A percentile compares a stretch with the other conserved stretches of the same genome.
These are phyloP conservation scores for Phaetusa simplex DNA, from an alignment of 2,113 vertebrate species.

Conservation along the genomic window DNA sequence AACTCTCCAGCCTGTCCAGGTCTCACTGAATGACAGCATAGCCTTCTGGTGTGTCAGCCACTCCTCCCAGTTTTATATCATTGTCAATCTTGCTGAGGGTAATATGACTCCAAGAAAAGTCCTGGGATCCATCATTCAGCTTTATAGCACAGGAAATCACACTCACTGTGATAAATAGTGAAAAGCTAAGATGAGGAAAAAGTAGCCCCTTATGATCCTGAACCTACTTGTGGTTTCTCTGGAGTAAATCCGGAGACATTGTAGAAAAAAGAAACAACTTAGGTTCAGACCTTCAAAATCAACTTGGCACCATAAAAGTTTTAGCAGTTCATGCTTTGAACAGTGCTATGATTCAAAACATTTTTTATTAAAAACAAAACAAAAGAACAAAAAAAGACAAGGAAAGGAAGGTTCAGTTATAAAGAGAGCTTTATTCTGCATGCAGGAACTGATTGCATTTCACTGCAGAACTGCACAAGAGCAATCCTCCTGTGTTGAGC, in stretches of 20 bases:
- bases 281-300: neutral
- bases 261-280: neutral
- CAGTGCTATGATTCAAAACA: neutral
- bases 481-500: neutral
- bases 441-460: neutral
- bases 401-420: neutral
- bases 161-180: neutral
- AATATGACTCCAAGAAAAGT: neutral
- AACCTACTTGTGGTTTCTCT: neutral
- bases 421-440: conserved; percentile 7
- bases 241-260: neutral
- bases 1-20: no score
- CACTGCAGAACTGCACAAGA: neutral
- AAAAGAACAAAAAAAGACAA: no score
- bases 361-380: neutral
- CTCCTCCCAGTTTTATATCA: no score
- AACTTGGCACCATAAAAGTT: neutral
- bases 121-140: neutral
- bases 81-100: no score
- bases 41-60: no score
- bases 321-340: neutral
- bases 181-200: neutral
- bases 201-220: neutral
- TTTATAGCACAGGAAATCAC: neutral
- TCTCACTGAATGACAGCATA: no score